Base-by-base conservation (phyloP, 2,797 vertebrate species). In the Esox masquinongy region DNA sequence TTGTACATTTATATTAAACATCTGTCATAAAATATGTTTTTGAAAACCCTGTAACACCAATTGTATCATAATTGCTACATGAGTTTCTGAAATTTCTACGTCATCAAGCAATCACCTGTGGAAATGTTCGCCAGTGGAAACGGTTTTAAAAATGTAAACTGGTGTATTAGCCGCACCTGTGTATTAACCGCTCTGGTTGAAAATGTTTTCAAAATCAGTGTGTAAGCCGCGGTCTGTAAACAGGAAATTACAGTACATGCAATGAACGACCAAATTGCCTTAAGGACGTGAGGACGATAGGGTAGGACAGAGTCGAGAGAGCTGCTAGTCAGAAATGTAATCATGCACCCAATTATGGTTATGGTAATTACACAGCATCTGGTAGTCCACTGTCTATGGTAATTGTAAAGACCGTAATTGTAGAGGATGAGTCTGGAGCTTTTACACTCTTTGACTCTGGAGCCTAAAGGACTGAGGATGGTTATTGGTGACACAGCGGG, bases 291-390 rank as follows among this genome's bases (percentile, higher is more conserved):
- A 66, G 73, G 79, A 77, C n/a, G 43, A 53, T 82, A 81, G 53
- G 24, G 31, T 26, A 1, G 74, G 77, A 68, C 16, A n/a, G 47
- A 22, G 49, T 24, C 19, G 16, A 17, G 24, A 34, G 51, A 16
- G 22, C 19, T 9, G 22, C 70, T 85, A 66, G 51, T 88, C 83
- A 87, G 84, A 26, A 90, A 85, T 66, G 85, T 79, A 83, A 85
- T 88, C 82, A 87, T 81, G 77, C 70, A 72, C 68, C 77, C 71
- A 84, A 85, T 89, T 85, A 86, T 88, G 81, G 74, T 67, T 80
- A 36, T 3, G 1, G 75, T 88, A 87, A 90, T 89, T 88, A 87
- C 81, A 66, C 77, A 76, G 81, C 86, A 86, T 89, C 88, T 88
- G 87, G 74, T 85, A 67, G 68, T 85, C 72, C 72, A 76, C 77